Evolutionary conservation across 2,113 vertebrate genomes (phyloP).

Genomic region (Caracal caracal): DNA sequence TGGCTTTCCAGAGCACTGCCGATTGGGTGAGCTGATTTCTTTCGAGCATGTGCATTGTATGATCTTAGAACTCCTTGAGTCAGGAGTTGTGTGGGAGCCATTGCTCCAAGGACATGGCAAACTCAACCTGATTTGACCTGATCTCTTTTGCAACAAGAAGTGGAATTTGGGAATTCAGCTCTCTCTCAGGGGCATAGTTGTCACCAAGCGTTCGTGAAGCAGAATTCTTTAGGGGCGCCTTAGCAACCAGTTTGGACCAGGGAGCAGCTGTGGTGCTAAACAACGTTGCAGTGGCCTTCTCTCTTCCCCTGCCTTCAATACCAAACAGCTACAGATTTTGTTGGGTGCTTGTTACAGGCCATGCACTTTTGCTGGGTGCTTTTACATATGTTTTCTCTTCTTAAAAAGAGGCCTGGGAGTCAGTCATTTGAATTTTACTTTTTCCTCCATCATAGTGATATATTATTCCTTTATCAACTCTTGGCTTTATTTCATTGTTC

Average conservation of each 20-base stretch:
- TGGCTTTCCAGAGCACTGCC: not conserved
- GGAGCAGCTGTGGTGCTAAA: conserved; percentile 5
- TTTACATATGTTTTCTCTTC: conserved; percentile 43
- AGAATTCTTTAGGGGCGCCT: conserved; percentile 51
- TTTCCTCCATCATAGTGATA: conserved; percentile 52
- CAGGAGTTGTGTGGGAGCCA: not conserved
- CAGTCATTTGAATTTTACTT: conserved; percentile 43
- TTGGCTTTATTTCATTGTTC: conserved; percentile 73
- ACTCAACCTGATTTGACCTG: conserved; percentile 56
- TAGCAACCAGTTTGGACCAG: conserved; percentile 45
- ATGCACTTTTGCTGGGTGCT: not conserved
- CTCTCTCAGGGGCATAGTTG: conserved; percentile 44
- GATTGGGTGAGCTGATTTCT: not conserved
- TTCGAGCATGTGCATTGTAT: not conserved
- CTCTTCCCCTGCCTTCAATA: conserved; percentile 23
- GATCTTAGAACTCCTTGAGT: conserved; percentile 22
- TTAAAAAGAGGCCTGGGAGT: not conserved
- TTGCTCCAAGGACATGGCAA: not conserved
- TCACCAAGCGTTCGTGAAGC: conserved; percentile 54
- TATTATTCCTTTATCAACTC: conserved; percentile 62
- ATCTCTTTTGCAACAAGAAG: conserved; percentile 55
- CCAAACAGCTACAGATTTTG: not conserved
- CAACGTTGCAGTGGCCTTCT: not conserved
- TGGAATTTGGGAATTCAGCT: conserved; percentile 67
- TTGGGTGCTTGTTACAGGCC: not conserved